Evolutionary conservation across 2,888 invertebrate species (phyloP).

Genomic region (Esperia sulphurella): DNA sequence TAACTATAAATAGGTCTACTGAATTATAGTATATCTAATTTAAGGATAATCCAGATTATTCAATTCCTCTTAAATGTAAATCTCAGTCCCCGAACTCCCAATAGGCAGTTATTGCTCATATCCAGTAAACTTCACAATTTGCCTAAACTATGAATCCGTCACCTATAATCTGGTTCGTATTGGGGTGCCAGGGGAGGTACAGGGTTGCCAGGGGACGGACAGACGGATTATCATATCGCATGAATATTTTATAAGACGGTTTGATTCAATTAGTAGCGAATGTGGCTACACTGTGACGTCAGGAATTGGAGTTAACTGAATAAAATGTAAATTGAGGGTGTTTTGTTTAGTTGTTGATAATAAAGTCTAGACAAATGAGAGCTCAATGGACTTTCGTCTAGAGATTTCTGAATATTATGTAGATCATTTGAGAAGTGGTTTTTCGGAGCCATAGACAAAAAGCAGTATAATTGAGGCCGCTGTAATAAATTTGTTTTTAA

Average conservation of each 20-base stretch:
- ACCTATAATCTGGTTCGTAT: constrained; percentile 1
- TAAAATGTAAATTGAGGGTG: not conserved
- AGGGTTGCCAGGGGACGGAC: constrained; percentile 22
- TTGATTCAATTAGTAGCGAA: constrained; percentile 63
- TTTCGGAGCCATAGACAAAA: too few relatives aligned
- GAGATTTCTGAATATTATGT: too few relatives aligned
- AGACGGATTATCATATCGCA: constrained; percentile 69
- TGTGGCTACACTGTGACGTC: constrained; percentile 33
- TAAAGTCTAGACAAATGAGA: not conserved
- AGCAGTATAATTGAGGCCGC: too few relatives aligned
- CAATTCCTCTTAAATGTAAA: constrained; percentile 3
- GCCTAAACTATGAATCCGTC: constrained; percentile 27
- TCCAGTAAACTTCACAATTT: constrained; percentile 25
- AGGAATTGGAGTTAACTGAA: constrained; percentile 26
- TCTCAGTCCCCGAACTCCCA: constrained; percentile 6
- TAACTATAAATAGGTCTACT: too few relatives aligned
- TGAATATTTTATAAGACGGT: constrained; percentile 73
- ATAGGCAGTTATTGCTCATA: constrained; percentile 10
- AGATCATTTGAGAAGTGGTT: too few relatives aligned
- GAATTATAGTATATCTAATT: too few relatives aligned
- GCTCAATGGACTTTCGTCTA: too few relatives aligned
- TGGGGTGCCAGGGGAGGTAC: not conserved
- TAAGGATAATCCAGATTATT: not conserved
- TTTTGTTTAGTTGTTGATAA: not conserved
- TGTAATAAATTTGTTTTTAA: too few relatives aligned